Conservation (phyloP, 2,888 invertebrate genomes). For the Escarpia spicata region DNA sequence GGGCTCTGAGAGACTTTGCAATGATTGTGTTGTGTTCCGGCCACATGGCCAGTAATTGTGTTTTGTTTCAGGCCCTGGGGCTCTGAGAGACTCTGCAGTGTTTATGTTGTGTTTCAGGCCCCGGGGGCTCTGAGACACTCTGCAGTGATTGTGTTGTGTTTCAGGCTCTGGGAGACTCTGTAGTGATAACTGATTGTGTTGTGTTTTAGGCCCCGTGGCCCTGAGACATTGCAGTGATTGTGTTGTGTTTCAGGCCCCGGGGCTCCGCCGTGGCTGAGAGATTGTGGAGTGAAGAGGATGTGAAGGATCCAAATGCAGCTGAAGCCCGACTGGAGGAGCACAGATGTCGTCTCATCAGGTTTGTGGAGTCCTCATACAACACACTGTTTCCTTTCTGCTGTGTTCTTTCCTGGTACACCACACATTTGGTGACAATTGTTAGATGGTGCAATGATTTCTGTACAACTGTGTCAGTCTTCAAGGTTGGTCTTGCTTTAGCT, state of each 20-base stretch:
- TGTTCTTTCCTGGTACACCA: neutral
- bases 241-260: slow-evolving; percentile 72
- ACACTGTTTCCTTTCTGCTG: neutral
- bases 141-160: too few species aligned
- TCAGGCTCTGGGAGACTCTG: too few species aligned
- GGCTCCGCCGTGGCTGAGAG: slow-evolving; percentile 87
- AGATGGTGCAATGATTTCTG: neutral
- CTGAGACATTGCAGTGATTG: neutral
- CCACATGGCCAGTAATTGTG: too few species aligned
- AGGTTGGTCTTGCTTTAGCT: neutral
- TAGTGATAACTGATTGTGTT: too few species aligned
- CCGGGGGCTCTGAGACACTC: too few species aligned
- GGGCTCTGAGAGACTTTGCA: too few species aligned
- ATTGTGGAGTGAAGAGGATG: slow-evolving; percentile 73
- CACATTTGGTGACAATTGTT: neutral
- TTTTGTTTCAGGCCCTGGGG: neutral
- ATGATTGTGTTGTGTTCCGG: too few species aligned
- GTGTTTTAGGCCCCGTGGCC: neutral
- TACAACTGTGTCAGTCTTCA: neutral
- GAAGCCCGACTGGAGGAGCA: slow-evolving; percentile 75
- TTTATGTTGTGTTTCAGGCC: too few species aligned
- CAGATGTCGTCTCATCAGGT: slow-evolving; percentile 76
- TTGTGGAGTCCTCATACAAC: slow-evolving; percentile 55
- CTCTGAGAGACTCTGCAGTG: neutral
- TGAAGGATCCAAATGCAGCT: slow-evolving; percentile 67